A percentile compares a stretch with the other conserved stretches of the same genome.
Conservation (phyloP, 37 sponge, comb jelly and placozoan genomes). For the Aphrocallistes beatrix region DNA sequence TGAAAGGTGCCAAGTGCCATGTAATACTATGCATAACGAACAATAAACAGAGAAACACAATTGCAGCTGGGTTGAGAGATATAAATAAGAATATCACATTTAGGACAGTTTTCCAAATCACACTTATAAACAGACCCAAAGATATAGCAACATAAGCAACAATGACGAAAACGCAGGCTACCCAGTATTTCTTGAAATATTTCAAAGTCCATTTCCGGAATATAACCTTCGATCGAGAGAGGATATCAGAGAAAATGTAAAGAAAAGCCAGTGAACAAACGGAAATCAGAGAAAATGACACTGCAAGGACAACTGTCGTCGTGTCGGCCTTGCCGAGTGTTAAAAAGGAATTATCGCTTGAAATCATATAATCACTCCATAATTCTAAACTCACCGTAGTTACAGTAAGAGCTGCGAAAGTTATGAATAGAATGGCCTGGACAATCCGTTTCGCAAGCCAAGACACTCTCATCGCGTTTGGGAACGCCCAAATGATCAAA, state of each 20-base stretch:
- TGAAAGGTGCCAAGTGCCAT: conserved; percentile 4
- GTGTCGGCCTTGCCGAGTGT: not conserved
- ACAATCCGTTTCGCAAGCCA: too few relatives aligned
- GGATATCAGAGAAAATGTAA: not conserved
- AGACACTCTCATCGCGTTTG: too few relatives aligned
- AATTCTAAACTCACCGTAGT: too few relatives aligned
- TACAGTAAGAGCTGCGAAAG: too few relatives aligned
- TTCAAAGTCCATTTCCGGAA: not conserved
- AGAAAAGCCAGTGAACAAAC: not conserved
- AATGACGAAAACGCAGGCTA: not conserved
- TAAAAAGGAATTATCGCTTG: too few relatives aligned
- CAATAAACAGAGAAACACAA: too few relatives aligned
- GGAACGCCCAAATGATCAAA: too few relatives aligned
- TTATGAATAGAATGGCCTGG: too few relatives aligned
- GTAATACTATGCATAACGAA: too few relatives aligned
- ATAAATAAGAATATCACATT: not conserved
- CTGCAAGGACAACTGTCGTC: not conserved
- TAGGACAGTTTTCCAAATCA: not conserved
- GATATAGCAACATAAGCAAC: not conserved
- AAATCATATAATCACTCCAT: too few relatives aligned
- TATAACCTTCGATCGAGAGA: not conserved
- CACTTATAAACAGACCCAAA: not conserved
- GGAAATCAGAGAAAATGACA: not conserved
- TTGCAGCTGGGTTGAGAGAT: not conserved
- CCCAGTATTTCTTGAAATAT: not conserved